These are phyloP conservation scores for Chrysemys picta DNA, from an alignment of 2,113 vertebrate genomes.

Conservation along the genomic window DNA sequence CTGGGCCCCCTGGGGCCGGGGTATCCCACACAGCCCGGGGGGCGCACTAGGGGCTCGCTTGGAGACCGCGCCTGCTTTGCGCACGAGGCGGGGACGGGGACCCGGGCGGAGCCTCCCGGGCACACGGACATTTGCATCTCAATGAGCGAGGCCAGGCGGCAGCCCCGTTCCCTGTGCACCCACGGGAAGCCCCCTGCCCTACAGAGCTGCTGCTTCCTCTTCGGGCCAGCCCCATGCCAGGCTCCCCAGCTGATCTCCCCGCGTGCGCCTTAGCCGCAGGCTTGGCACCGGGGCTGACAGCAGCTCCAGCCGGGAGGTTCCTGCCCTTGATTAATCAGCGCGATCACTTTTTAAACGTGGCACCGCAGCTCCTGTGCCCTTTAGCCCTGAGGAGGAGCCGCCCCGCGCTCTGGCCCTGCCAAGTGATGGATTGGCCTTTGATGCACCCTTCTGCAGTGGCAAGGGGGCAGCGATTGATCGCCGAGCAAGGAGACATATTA, in stretches of 20 bases:
- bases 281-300: background rate
- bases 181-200: too few relatives aligned
- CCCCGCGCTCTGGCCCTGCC: background rate
- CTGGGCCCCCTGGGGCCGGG: too few relatives aligned
- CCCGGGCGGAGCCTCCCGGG: background rate
- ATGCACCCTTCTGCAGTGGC: background rate
- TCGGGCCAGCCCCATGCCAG: background rate
- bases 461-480: background rate
- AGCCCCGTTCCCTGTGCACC: background rate
- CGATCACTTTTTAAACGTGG: slow-evolving; percentile 3
- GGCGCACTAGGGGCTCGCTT: too few relatives aligned
- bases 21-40: too few relatives aligned
- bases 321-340: background rate
- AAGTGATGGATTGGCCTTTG: background rate
- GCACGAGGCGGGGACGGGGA: too few relatives aligned
- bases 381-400: background rate
- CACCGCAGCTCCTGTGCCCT: background rate
- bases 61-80: too few relatives aligned
- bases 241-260: background rate
- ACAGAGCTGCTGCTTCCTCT: background rate
- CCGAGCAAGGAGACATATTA: too few relatives aligned
- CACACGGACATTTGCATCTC: background rate
- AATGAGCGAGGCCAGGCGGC: background rate
- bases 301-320: background rate
- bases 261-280: background rate